phyloP scores from a whole-genome alignment of 2,888 invertebrate species.

The Cantharis flavilabris region DNA sequence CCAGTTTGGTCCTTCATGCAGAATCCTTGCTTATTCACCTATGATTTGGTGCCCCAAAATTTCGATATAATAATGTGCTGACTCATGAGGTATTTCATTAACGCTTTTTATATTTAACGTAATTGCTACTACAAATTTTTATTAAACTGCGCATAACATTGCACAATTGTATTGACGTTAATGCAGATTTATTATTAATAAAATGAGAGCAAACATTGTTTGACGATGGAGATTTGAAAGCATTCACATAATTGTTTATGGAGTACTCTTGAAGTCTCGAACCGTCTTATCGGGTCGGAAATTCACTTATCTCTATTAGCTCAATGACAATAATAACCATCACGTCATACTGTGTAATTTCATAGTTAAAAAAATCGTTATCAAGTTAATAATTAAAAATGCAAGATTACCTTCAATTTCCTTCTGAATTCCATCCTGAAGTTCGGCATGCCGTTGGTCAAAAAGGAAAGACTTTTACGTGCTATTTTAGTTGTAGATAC shows the following conservation, averaged over 20 bases:
- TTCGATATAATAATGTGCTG: too few relatives aligned
- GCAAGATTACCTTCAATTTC: neutral
- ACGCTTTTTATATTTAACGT: neutral
- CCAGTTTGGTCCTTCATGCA: neutral
- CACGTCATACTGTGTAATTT: neutral
- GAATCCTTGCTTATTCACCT: neutral
- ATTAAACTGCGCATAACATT: neutral
- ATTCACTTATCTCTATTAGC: conserved; percentile 12
- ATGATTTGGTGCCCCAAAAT: too few relatives aligned
- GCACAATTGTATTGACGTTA: neutral
- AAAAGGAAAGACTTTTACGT: neutral
- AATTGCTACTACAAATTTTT: neutral
- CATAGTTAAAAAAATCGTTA: neutral
- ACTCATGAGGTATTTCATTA: neutral
- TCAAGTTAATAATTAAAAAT: neutral
- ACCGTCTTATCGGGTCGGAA: conserved; percentile 11
- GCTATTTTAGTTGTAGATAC: neutral
- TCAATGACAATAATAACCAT: neutral
- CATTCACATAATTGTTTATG: neutral
- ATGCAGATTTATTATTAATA: neutral
- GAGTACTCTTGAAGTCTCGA: neutral
- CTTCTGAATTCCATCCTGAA: neutral
- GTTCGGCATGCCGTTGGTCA: neutral
- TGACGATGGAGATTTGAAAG: neutral
- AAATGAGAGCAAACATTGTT: neutral